These are phyloP conservation scores for Bemisia tabaci DNA, from an alignment of 1,140 invertebrate genomes.

Conservation along the genomic window DNA sequence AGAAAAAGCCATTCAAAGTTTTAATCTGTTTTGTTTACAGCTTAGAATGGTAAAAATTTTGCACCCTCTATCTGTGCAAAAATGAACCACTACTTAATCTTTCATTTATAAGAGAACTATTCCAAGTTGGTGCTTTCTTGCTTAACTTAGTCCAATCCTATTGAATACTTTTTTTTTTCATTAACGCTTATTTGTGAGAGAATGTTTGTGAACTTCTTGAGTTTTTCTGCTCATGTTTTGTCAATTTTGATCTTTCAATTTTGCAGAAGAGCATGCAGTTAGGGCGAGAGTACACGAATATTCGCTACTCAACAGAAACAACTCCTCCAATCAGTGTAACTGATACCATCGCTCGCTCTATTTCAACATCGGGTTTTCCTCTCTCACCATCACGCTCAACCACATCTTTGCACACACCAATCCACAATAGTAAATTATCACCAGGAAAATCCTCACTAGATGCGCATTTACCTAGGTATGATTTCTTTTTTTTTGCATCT, in stretches of 20 bases:
- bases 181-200: no score
- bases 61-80: no score
- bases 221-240: no score
- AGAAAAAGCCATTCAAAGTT: no score
- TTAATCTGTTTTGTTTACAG: no score
- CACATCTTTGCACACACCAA: not conserved
- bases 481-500: conserved; percentile 17
- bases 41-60: no score
- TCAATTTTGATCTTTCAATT: conserved; percentile 10
- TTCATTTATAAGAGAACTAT: no score
- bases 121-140: no score
- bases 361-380: not conserved
- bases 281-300: conserved; percentile 84
- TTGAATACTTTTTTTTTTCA: no score
- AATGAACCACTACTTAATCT: no score
- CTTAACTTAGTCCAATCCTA: no score
- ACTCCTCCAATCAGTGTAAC: conserved; percentile 7
- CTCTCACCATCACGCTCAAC: not conserved
- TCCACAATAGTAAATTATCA: not conserved
- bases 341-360: conserved; percentile 1
- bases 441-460: not conserved
- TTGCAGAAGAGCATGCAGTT: conserved; percentile 60
- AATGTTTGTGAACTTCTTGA: no score
- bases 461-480: not conserved
- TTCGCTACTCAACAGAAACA: conserved; percentile 39